phyloP scores from a whole-genome alignment of 1,140 invertebrate species.

The Nebria ingens region DNA sequence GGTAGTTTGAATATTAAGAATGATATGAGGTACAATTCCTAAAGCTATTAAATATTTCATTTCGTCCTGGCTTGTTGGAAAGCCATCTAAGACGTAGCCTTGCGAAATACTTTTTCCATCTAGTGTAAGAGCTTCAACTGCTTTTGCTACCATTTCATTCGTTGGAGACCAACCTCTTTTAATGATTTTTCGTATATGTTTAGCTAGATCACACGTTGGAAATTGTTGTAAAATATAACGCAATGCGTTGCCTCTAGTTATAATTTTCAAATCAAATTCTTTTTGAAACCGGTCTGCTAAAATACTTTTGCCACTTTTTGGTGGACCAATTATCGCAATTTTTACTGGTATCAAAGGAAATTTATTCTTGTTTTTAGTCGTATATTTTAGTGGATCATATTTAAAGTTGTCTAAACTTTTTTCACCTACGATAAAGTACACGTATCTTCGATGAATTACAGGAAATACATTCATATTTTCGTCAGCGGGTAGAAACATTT shows the following conservation, averaged over 20 bases:
- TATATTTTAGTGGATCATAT: slow-evolving; percentile 42
- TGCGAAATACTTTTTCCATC: slow-evolving; percentile 35
- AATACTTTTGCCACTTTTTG: slow-evolving; percentile 73
- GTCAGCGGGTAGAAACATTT: slow-evolving; percentile 38
- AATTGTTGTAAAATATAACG: slow-evolving; percentile 38
- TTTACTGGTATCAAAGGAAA: slow-evolving; percentile 47
- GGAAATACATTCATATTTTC: slow-evolving; percentile 36
- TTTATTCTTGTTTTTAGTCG: slow-evolving; percentile 27
- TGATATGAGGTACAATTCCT: slow-evolving; percentile 40
- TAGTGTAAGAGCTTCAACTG: slow-evolving; percentile 38
- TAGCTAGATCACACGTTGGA: slow-evolving; percentile 36
- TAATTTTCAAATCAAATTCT: slow-evolving; percentile 38
- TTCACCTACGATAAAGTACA: slow-evolving; percentile 45
- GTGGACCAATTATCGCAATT: slow-evolving; percentile 70
- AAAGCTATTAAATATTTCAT: slow-evolving; percentile 34
- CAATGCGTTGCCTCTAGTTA: slow-evolving; percentile 39
- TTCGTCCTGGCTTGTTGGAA: slow-evolving; percentile 39
- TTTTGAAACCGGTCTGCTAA: slow-evolving; percentile 42
- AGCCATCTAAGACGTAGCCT: slow-evolving; percentile 45
- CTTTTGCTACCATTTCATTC: slow-evolving; percentile 34
- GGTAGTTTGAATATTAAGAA: slow-evolving; percentile 38
- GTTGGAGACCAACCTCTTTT: slow-evolving; percentile 32
- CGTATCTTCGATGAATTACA: slow-evolving; percentile 41
- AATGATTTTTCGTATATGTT: slow-evolving; percentile 30
- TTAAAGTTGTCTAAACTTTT: slow-evolving; percentile 38